phyloP scores from a whole-genome alignment of 2,797 vertebrate species.

The Galago senegalensis region DNA sequence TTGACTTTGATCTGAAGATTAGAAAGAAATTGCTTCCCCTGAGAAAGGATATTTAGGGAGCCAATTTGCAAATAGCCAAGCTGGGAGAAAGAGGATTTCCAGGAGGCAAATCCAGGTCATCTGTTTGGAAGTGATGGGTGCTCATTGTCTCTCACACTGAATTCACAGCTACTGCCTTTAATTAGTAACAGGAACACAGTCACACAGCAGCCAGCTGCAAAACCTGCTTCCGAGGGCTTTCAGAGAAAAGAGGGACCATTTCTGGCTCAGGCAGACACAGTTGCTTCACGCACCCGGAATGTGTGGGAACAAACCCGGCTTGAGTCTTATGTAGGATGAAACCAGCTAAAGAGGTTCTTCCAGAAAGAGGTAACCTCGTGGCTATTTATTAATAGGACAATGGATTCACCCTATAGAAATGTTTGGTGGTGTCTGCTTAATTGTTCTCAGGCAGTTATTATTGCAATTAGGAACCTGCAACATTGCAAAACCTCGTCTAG shows the following conservation, averaged over 20 bases:
- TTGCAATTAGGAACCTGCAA: constrained; percentile 80
- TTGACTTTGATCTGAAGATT: constrained; percentile 73
- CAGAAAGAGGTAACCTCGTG: constrained; percentile 81
- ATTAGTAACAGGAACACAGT: constrained; percentile 74
- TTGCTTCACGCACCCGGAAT: neutral
- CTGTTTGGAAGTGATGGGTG: constrained; percentile 51
- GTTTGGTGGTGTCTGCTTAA: constrained; percentile 81
- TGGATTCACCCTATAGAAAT: constrained; percentile 83
- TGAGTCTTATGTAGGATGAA: constrained; percentile 64
- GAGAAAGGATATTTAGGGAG: constrained; percentile 72
- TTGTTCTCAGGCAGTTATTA: constrained; percentile 86
- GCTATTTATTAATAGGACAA: constrained; percentile 87
- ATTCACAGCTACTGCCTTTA: constrained; percentile 73
- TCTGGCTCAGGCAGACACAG: constrained; percentile 50
- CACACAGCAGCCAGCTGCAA: constrained; percentile 43
- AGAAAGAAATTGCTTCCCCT: constrained; percentile 65
- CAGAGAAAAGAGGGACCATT: constrained; percentile 60
- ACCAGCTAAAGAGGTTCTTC: constrained; percentile 81
- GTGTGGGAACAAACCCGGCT: constrained; percentile 76
- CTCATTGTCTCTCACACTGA: constrained; percentile 72
- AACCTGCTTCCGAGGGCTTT: constrained; percentile 61
- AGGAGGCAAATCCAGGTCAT: constrained; percentile 70
- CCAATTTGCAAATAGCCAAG: constrained; percentile 50
- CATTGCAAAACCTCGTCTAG: constrained; percentile 82
- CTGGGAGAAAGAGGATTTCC: neutral